Evolutionary conservation across 1,140 invertebrate species (phyloP).

Genomic region (Hypsibius dujardini): DNA sequence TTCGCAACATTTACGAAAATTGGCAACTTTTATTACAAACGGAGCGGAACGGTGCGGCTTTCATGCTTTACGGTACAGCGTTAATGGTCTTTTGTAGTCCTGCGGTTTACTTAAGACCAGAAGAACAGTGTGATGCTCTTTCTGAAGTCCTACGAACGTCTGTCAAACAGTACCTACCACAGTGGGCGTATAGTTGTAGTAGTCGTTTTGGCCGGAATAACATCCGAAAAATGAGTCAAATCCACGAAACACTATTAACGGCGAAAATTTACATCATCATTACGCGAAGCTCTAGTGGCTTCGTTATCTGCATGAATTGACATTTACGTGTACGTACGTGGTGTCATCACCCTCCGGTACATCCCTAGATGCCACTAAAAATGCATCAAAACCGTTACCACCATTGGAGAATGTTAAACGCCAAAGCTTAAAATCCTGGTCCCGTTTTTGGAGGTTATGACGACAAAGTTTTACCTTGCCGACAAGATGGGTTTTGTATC

Average conservation of each 20-base stretch:
- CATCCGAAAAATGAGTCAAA: conserved; percentile 69
- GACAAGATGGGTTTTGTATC: conserved; percentile 60
- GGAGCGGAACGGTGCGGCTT: no score
- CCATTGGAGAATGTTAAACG: neutral
- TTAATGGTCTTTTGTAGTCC: no score
- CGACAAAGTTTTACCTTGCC: conserved; percentile 43
- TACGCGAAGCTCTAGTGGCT: neutral
- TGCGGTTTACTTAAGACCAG: no score
- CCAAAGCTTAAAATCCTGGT: conserved; percentile 1
- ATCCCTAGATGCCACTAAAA: conserved; percentile 58
- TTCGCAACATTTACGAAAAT: neutral
- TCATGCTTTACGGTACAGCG: no score
- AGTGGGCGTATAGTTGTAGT: conserved; percentile 47
- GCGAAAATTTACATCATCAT: conserved; percentile 35
- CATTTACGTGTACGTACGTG: conserved; percentile 1
- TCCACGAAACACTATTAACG: conserved; percentile 52
- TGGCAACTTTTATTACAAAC: no score
- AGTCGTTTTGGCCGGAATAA: conserved; percentile 60
- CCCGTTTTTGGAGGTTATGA: conserved; percentile 13
- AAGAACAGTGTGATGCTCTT: no score
- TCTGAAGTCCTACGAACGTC: no score
- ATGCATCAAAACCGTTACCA: conserved; percentile 10
- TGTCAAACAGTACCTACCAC: conserved; percentile 23
- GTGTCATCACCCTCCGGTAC: conserved; percentile 33
- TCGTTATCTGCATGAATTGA: neutral